phyloP scores from a whole-genome alignment of 2,888 invertebrate species.

The Pristionchus fissidentatus region DNA sequence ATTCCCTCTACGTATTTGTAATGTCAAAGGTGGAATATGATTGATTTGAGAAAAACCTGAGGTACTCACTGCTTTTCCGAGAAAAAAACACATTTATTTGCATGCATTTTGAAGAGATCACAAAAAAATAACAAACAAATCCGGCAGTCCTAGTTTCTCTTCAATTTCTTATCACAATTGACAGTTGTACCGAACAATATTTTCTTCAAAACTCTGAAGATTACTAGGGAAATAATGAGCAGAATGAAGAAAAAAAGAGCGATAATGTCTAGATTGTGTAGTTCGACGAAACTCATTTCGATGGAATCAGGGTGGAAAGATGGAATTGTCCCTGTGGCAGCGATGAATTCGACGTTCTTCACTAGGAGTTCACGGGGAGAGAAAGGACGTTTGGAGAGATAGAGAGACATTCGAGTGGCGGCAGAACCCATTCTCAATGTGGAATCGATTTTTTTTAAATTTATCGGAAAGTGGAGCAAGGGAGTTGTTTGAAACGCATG shows the following conservation, averaged over 20 bases:
- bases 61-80: no score
- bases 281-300: slow-evolving; percentile 10
- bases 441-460: not conserved
- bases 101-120: no score
- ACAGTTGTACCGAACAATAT: not conserved
- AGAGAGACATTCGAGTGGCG: not conserved
- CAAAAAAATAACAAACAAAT: no score
- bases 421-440: slow-evolving; percentile 3
- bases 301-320: slow-evolving; percentile 21
- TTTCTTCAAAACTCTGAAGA: not conserved
- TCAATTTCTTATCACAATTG: not conserved
- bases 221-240: not conserved
- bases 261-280: slow-evolving; percentile 14
- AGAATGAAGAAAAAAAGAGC: slow-evolving; percentile 1
- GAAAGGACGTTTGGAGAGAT: slow-evolving; percentile 2
- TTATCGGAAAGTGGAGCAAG: not conserved
- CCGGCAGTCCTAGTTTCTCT: no score
- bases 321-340: not conserved
- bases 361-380: slow-evolving; percentile 33
- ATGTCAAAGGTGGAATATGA: no score
- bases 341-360: slow-evolving; percentile 41
- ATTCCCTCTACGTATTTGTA: no score
- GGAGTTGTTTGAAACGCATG: no score
- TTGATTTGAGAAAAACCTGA: no score
- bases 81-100: no score